Percentiles rank a stretch among this genome's conserved stretches.
phyloP scores from a whole-genome alignment of 2,797 vertebrate genomes.

The Coccyzus lansbergi region DNA sequence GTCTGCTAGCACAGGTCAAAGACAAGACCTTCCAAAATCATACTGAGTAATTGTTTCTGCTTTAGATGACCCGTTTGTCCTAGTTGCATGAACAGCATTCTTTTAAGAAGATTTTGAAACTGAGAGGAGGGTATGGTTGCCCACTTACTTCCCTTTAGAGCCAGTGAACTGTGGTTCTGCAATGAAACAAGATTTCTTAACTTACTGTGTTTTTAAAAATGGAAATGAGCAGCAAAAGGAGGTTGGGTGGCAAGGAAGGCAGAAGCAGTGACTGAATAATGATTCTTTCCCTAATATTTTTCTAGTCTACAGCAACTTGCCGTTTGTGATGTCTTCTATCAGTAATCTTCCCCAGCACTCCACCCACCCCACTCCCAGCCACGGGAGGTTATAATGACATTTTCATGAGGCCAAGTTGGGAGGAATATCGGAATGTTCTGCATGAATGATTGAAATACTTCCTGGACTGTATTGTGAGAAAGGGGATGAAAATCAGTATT shows the following conservation, averaged over 20 bases:
- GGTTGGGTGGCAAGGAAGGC: neutral
- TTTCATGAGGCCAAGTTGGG: neutral
- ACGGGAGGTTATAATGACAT: neutral
- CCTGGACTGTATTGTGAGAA: neutral
- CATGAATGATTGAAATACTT: neutral
- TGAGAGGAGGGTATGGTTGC: neutral
- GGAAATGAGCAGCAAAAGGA: neutral
- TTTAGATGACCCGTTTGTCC: neutral
- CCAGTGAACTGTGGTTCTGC: neutral
- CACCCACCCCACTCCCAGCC: neutral
- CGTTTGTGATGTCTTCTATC: neutral
- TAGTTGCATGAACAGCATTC: neutral
- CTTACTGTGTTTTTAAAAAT: neutral
- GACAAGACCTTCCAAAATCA: neutral
- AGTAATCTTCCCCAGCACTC: neutral
- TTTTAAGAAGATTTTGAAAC: neutral
- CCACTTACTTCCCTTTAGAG: neutral
- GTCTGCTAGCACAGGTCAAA: neutral
- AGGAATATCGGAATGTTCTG: neutral
- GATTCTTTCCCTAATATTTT: neutral
- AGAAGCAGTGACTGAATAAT: fast-evolving
- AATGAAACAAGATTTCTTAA: neutral
- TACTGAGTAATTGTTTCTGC: neutral
- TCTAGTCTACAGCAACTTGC: neutral
- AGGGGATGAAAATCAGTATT: neutral